These are phyloP conservation scores for Thinocorus orbignyianus DNA, from an alignment of 2,113 vertebrate genomes.

Conservation along the genomic window DNA sequence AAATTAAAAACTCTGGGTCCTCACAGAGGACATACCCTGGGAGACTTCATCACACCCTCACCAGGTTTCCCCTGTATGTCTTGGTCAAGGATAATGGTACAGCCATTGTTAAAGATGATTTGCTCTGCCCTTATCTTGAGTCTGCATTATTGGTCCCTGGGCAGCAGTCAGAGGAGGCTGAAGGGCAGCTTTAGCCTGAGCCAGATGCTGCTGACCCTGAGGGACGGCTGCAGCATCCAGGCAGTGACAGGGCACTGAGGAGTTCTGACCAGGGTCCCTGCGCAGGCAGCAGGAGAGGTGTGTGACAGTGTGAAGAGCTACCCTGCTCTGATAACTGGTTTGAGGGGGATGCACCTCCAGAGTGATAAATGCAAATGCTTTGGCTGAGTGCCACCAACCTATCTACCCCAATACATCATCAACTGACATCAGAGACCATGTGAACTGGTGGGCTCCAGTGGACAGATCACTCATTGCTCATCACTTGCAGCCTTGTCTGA, in stretches of 20 bases:
- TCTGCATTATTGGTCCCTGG: background rate
- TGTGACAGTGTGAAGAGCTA: fast-evolving
- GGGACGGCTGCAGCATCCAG: background rate
- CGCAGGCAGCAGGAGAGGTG: background rate
- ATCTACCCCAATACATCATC: background rate
- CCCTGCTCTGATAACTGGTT: background rate
- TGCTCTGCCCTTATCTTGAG: background rate
- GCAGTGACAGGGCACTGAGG: background rate
- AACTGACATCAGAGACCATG: background rate
- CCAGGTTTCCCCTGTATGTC: background rate
- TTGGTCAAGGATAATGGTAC: background rate
- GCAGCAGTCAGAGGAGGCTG: background rate
- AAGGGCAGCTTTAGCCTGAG: background rate
- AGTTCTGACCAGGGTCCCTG: background rate
- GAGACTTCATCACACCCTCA: background rate
- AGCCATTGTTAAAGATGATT: background rate
- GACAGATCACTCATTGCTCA: background rate
- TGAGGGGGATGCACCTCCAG: background rate
- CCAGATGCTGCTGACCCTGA: background rate
- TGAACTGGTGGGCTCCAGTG: background rate
- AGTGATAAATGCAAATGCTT: background rate
- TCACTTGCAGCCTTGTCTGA: background rate
- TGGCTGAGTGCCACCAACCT: background rate
- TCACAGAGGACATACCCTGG: background rate
- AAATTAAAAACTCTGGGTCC: background rate